Base-by-base conservation (phyloP, 2,797 vertebrate species). In the Melanotaenia maccullochi region DNA sequence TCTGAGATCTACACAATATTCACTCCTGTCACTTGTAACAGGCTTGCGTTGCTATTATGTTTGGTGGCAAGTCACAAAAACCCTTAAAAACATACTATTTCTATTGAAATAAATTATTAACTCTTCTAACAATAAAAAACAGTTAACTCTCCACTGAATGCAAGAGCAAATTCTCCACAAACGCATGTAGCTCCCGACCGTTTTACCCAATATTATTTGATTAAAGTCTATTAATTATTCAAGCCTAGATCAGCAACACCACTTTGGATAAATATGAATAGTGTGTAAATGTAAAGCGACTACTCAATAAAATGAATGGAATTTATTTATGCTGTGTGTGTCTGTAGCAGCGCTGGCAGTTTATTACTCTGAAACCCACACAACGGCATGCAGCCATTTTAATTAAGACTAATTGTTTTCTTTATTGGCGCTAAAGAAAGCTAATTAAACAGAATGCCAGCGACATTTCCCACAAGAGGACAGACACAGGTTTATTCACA, bases 351-450 rank as follows among this genome's bases (percentile, higher is more conserved):
- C 5, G 62, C 72, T n/a, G 70, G 24, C 47, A 72, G 32, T 87
- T 92, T 92, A 92, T 91, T 92, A 86, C 85, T 90, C 83, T 81
- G 73, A 85, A 92, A 82, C 83, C 44, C 80, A 63, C 83, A 79
- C 83, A 18, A 84, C 83, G 68, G 78, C 86, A 71, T 67, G 78
- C 84, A 78, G 73, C 64, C 11, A 59, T 88, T 93, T 93, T 93
- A 93, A 94, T 93, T 92, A 94, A 93, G 91, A 91, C 90, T 92
- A 91, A 93, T 93, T 93, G 91, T 92, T 91, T 93, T 88, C 89
- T 91, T 93, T 86, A 89, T 78, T 85, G 86, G 79, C 71, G 25
- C 84, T 74, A 83, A 79, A 79, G 82, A 85, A 86, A 87, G 86
- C 88, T 93, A 92, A 94, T 94, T 93, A 94, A 91, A 92, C 86